phyloP scores from a whole-genome alignment of 2,888 invertebrate species.

The Ophioninae sp. region DNA sequence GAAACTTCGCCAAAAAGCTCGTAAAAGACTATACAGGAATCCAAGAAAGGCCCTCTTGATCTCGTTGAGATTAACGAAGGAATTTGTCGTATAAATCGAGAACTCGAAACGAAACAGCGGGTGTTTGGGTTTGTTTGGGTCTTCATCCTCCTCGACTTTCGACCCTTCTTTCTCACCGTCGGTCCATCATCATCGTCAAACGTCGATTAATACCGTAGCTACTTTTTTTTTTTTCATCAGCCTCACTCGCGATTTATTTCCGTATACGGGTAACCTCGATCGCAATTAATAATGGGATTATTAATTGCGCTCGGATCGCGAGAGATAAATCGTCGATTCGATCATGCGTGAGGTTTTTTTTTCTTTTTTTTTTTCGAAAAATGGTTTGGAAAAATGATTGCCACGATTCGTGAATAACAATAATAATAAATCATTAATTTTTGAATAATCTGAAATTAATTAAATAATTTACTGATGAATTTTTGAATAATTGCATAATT shows the following conservation, averaged over 20 bases:
- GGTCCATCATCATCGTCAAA: not conserved
- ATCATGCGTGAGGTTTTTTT: too few species aligned
- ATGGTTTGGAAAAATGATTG: too few species aligned
- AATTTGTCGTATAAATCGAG: constrained; percentile 53
- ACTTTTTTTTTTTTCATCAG: not conserved
- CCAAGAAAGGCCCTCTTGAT: constrained; percentile 42
- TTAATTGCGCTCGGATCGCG: too few species aligned
- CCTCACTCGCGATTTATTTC: not conserved
- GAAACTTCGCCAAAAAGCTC: constrained; percentile 59
- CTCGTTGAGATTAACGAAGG: constrained; percentile 58
- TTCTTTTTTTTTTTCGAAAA: too few species aligned
- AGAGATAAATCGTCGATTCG: too few species aligned
- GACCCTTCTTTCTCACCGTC: not conserved
- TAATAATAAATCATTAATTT: too few species aligned
- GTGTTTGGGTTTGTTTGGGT: constrained; percentile 48
- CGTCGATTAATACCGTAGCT: not conserved
- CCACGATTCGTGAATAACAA: too few species aligned
- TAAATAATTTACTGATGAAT: too few species aligned
- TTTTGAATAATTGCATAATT: too few species aligned
- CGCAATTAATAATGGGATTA: too few species aligned
- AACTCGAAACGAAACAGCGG: constrained; percentile 25
- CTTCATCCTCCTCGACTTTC: too few species aligned
- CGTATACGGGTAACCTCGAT: not conserved
- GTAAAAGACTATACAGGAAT: constrained; percentile 42
- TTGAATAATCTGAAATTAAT: too few species aligned